Conservation (phyloP, 2,888 invertebrate species). For the Drosophila borealis region DNA sequence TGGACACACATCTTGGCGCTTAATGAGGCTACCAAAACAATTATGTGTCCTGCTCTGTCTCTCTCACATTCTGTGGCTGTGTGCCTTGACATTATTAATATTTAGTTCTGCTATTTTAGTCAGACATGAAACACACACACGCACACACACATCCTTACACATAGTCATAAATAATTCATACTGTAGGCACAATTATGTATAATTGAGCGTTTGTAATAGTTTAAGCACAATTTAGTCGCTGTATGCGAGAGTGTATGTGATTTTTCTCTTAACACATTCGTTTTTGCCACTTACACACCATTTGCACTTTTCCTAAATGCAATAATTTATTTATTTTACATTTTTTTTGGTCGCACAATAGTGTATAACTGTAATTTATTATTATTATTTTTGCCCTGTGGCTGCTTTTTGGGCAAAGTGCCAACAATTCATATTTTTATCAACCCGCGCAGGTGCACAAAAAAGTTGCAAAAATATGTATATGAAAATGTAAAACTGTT, state of each 20-base stretch:
- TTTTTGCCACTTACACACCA: conserved; percentile 44
- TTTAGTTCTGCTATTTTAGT: conserved; percentile 53
- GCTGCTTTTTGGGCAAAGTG: conserved; percentile 58
- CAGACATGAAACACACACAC: conserved; percentile 23
- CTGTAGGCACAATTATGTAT: conserved; percentile 58
- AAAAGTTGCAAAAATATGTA: conserved; percentile 25
- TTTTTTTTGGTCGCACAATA: conserved; percentile 24
- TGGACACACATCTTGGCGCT: conserved; percentile 43
- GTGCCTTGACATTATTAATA: conserved; percentile 59
- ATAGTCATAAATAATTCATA: conserved; percentile 54
- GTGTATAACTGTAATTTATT: conserved; percentile 66
- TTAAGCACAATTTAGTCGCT: conserved; percentile 58
- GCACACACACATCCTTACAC: conserved; percentile 12
- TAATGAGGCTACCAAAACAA: conserved; percentile 63
- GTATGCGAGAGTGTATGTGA: neutral
- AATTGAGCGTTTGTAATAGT: conserved; percentile 63
- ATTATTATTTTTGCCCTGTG: conserved; percentile 58
- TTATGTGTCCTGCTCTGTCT: conserved; percentile 40
- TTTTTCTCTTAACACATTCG: conserved; percentile 9
- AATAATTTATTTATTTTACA: conserved; percentile 31
- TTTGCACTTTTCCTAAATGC: conserved; percentile 43
- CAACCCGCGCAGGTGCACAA: conserved; percentile 43
- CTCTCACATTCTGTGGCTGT: conserved; percentile 8
- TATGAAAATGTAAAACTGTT: conserved; percentile 32
- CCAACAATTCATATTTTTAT: conserved; percentile 57